A percentile compares a stretch with the other conserved stretches of the same genome.
Conservation (phyloP, 2,888 invertebrate species). For the Apamea anceps region DNA sequence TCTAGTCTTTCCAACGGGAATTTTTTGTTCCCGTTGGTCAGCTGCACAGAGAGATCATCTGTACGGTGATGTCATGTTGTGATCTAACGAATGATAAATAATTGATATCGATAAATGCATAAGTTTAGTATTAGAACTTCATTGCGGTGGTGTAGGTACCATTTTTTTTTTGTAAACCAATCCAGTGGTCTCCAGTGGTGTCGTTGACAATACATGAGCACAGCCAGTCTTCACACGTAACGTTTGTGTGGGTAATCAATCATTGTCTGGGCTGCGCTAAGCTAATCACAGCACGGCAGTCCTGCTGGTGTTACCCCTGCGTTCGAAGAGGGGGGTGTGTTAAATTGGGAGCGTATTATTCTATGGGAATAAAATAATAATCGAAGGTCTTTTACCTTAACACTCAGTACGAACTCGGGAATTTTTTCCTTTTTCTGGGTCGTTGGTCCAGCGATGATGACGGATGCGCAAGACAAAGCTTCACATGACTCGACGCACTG, state of each 20-base stretch:
- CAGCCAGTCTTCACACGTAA: not conserved
- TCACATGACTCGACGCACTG: conserved; percentile 64
- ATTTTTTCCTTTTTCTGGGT: conserved; percentile 70
- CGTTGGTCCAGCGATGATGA: conserved; percentile 82
- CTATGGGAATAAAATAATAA: not conserved
- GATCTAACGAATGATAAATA: too few species aligned
- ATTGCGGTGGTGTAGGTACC: too few species aligned
- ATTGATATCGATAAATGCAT: too few species aligned
- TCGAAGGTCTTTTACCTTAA: conserved; percentile 9
- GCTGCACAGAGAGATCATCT: too few species aligned
- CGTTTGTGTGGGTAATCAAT: not conserved
- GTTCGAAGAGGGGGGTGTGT: not conserved
- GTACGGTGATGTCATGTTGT: too few species aligned
- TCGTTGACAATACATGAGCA: too few species aligned
- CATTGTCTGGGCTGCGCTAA: not conserved
- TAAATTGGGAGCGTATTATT: not conserved
- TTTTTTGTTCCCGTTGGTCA: too few species aligned
- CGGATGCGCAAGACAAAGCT: conserved; percentile 70
- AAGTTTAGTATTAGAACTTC: too few species aligned
- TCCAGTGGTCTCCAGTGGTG: too few species aligned
- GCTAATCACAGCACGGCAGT: not conserved
- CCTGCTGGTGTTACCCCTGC: not conserved
- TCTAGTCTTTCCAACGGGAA: too few species aligned
- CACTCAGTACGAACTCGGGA: conserved; percentile 70
- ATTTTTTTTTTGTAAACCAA: too few species aligned